Percentiles rank a stretch among this genome's conserved stretches.
Conservation (phyloP, 2,888 invertebrate species). For the Biston betularia region DNA sequence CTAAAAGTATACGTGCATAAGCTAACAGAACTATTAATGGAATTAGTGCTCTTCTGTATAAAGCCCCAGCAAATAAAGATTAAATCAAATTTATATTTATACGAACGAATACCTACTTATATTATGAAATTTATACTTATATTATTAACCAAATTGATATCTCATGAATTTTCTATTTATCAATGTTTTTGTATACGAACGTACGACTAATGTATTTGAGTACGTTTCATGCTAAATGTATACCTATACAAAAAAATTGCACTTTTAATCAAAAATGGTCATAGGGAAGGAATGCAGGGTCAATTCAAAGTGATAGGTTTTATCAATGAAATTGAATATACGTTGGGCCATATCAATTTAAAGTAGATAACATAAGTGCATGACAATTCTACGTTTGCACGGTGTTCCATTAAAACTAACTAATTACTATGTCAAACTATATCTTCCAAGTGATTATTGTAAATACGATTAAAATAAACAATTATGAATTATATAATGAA, state of each 20-base stretch:
- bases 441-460: slow-evolving; percentile 37
- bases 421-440: slow-evolving; percentile 7
- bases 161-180: slow-evolving; percentile 1
- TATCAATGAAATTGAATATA: slow-evolving; percentile 10
- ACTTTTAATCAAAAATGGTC: background rate
- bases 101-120: background rate
- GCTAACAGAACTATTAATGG: background rate
- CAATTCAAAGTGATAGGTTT: background rate
- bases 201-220: background rate
- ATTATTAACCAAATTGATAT: slow-evolving; percentile 4
- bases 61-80: slow-evolving; percentile 8
- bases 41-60: slow-evolving; percentile 8
- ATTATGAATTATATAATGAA: slow-evolving; percentile 17
- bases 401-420: background rate
- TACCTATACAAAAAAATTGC: too few species aligned
- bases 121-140: background rate
- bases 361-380: slow-evolving; percentile 21
- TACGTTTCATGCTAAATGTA: background rate
- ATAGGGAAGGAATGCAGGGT: slow-evolving; percentile 1
- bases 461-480: slow-evolving; percentile 44
- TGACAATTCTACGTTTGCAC: background rate
- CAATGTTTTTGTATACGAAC: background rate
- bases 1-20: background rate
- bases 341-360: slow-evolving; percentile 14
- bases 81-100: background rate